Percentiles rank a stretch among this genome's conserved stretches.
These are phyloP conservation scores for Molothrus aeneus DNA, from an alignment of 2,797 vertebrate genomes.

Conservation along the genomic window DNA sequence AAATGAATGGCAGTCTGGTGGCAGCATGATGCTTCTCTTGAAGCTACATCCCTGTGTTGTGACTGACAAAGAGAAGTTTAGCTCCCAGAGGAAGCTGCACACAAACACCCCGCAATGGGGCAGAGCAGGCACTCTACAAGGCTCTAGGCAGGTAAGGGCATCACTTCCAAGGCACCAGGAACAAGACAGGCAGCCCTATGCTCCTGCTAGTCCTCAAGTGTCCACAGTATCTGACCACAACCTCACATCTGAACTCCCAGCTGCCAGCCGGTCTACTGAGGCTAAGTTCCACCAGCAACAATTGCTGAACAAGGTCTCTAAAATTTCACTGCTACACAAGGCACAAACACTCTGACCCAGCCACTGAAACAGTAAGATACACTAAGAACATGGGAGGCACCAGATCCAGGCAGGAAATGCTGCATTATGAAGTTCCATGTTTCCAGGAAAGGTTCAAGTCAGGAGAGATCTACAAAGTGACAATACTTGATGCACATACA, in stretches of 20 bases:
- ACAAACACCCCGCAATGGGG: background rate
- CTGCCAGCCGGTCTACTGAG: accelerated
- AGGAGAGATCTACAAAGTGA: background rate
- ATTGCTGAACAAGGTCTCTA: background rate
- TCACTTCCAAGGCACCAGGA: accelerated
- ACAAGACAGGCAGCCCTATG: background rate
- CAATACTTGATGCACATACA: background rate
- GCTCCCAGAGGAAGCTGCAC: background rate
- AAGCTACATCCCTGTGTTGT: background rate
- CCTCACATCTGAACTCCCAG: background rate
- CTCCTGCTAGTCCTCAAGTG: background rate
- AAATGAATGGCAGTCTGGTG: conserved; percentile 33
- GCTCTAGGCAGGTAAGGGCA: background rate
- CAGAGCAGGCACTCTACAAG: background rate
- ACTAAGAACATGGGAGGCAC: accelerated
- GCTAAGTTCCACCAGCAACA: background rate
- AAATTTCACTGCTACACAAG: background rate
- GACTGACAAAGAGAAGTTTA: conserved; percentile 15
- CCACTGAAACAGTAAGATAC: background rate
- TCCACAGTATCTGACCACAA: background rate
- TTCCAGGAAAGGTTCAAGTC: background rate
- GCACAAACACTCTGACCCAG: background rate
- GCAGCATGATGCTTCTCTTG: conserved; percentile 9
- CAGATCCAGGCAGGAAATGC: background rate
- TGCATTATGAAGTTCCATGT: background rate